Conservation (phyloP, 2,113 vertebrate genomes). For the Pterocles burchelli region DNA sequence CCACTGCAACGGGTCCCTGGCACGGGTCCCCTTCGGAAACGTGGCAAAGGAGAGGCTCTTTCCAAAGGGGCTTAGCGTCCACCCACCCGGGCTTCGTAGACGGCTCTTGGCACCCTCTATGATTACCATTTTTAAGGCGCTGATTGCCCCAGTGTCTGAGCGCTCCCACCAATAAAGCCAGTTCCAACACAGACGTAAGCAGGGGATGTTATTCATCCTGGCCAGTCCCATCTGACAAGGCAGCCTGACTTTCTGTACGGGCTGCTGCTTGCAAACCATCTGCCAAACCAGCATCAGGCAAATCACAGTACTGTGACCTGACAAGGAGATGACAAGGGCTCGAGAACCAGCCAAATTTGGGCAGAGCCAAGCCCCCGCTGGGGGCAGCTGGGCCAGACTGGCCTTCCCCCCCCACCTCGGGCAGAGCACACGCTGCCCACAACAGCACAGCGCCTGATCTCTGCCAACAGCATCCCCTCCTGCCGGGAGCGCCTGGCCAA, state of each 20-base stretch:
- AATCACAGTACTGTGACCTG: not conserved
- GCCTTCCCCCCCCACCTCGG: not conserved
- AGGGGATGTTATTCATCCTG: not conserved
- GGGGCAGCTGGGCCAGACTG: not conserved
- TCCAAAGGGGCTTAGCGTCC: not conserved
- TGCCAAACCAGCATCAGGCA: not conserved
- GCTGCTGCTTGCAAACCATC: not conserved
- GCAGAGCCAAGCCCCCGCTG: not conserved
- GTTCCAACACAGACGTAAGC: not conserved
- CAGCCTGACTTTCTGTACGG: not conserved
- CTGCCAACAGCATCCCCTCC: not conserved
- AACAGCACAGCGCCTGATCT: not conserved
- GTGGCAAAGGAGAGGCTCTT: not conserved
- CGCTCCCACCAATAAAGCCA: accelerated
- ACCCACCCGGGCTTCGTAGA: not conserved
- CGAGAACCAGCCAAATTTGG: not conserved
- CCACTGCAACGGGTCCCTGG: not conserved
- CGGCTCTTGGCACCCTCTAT: not conserved
- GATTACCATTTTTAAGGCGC: not conserved
- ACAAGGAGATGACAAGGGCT: not conserved
- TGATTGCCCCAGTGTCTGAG: not conserved
- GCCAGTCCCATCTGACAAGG: not conserved
- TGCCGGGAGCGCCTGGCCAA: accelerated
- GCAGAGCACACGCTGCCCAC: not conserved
- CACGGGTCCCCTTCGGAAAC: accelerated